Evolutionary conservation across 2,797 vertebrate genomes (phyloP), one percentile per base, ranked within the genome.

Genomic region (Podarcis siculus): DNA sequence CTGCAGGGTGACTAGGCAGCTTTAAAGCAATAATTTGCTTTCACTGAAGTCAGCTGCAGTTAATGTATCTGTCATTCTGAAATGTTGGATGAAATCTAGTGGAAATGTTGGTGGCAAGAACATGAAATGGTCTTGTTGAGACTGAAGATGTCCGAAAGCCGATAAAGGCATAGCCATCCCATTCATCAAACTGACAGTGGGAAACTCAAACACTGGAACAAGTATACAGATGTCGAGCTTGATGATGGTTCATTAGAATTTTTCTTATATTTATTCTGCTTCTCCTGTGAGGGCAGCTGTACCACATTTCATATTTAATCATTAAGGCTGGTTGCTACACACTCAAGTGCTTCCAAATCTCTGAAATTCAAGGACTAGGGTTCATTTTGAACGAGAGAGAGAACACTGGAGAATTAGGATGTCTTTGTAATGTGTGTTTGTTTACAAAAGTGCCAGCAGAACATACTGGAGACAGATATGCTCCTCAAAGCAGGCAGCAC

Each of bases 31-130:
- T 95, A 95, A 96, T 89, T 87, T 94, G 89, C 91, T 94, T 89
- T 95, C 89, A 94, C 69, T 90, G 89, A 94, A 87, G 66, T 82
- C 94, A 89, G 66, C 89, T 93, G 82, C 15, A 30, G 92, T 85
- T 94, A 96, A 95, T 90, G 92, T 96, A 95, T 95, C 96, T 97
- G 96, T 97, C 96, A 97, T 95, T 93, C 88, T 97, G 95, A 96
- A 96, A 95, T 32, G 55, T 82, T 92, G 67, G 89, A 92, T 95
- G 89, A 96, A 96, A 95, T 95, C 92, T 95, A 67, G 92, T 96
- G 94, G 93, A 97, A 97, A 95, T 90, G 42, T 96, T 96, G 96
- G 96, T 96, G 95, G 96, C 94, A 95, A 95, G 94, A 97, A 96
- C 97, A 96, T 94, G 95, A 97, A 97, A 95, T 93, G 89, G 95